Conservation (phyloP, 2,113 vertebrate genomes). For the Poeciliopsis retropinna region DNA sequence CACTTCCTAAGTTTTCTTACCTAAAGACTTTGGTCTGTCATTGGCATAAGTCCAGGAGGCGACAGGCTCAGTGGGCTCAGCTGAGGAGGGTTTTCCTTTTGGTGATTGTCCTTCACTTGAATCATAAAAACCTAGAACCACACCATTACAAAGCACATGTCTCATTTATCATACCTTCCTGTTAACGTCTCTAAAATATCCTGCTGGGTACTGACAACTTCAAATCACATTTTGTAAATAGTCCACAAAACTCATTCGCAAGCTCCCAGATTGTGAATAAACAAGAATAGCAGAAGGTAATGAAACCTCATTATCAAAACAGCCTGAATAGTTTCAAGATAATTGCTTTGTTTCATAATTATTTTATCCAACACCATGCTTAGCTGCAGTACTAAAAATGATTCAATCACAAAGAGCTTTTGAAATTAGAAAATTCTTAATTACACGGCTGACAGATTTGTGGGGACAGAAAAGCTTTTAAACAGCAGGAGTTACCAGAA, state of each 20-base stretch:
- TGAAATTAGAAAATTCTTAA: slow-evolving; percentile 10
- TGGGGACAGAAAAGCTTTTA: neutral
- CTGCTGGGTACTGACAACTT: neutral
- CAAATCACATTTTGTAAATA: slow-evolving; percentile 20
- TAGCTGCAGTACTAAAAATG: neutral
- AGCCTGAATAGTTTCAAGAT: slow-evolving; percentile 16
- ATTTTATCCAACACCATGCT: neutral
- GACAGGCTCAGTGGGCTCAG: slow-evolving; percentile 72
- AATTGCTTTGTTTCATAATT: neutral
- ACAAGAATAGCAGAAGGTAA: slow-evolving; percentile 9
- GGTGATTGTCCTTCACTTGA: slow-evolving; percentile 82
- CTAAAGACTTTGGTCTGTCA: slow-evolving; percentile 87
- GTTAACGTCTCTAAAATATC: slow-evolving; percentile 1
- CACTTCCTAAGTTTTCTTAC: slow-evolving; percentile 72
- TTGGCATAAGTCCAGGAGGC: slow-evolving; percentile 76
- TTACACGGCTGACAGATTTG: slow-evolving; percentile 1
- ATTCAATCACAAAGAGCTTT: slow-evolving; percentile 14
- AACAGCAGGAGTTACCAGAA: slow-evolving; percentile 62
- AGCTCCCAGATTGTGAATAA: slow-evolving; percentile 39
- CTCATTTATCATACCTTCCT: slow-evolving; percentile 14
- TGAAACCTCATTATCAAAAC: neutral
- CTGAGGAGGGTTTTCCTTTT: slow-evolving; percentile 76
- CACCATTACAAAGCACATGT: neutral
- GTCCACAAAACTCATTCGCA: slow-evolving; percentile 14
- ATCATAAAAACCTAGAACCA: slow-evolving; percentile 82